phyloP scores from a whole-genome alignment of 2,888 invertebrate species.

The Syrista parreyssii region DNA sequence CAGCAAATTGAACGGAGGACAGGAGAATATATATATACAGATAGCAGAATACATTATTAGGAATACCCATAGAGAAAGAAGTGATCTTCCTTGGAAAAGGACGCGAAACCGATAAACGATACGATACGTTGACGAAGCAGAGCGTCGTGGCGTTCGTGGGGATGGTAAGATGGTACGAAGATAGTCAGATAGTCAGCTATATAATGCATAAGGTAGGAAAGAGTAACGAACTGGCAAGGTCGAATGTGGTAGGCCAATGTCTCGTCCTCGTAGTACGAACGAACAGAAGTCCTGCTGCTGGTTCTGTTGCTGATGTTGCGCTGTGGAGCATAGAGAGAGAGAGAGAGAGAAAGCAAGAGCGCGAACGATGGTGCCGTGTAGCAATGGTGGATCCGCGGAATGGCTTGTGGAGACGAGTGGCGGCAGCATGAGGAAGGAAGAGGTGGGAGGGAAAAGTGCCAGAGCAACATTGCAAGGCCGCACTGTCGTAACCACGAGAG shows the following conservation, averaged over 20 bases:
- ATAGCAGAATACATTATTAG: background rate
- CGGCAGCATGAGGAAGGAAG: slow-evolving; percentile 19
- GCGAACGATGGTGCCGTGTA: background rate
- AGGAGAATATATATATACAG: background rate
- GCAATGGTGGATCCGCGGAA: background rate
- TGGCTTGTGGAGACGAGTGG: background rate
- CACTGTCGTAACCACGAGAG: slow-evolving; percentile 48
- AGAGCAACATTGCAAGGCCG: slow-evolving; percentile 62
- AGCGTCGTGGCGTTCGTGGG: background rate
- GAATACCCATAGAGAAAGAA: background rate
- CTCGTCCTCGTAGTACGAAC: slow-evolving; percentile 48
- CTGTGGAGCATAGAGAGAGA: slow-evolving; percentile 35
- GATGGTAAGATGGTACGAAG: slow-evolving; percentile 8
- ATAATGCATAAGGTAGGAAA: slow-evolving; percentile 58
- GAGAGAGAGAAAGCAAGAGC: slow-evolving; percentile 8
- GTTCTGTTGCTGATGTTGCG: slow-evolving; percentile 38
- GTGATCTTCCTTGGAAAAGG: background rate
- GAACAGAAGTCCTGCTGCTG: slow-evolving; percentile 16
- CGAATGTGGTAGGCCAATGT: slow-evolving; percentile 64
- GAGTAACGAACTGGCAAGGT: slow-evolving; percentile 66
- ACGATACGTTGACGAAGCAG: slow-evolving; percentile 11
- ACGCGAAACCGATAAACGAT: background rate
- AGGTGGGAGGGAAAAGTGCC: slow-evolving; percentile 23
- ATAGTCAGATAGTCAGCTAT: slow-evolving; percentile 36
- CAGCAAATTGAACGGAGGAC: background rate